phyloP scores from a whole-genome alignment of 2,888 invertebrate species.

The Aphidius colemani region DNA sequence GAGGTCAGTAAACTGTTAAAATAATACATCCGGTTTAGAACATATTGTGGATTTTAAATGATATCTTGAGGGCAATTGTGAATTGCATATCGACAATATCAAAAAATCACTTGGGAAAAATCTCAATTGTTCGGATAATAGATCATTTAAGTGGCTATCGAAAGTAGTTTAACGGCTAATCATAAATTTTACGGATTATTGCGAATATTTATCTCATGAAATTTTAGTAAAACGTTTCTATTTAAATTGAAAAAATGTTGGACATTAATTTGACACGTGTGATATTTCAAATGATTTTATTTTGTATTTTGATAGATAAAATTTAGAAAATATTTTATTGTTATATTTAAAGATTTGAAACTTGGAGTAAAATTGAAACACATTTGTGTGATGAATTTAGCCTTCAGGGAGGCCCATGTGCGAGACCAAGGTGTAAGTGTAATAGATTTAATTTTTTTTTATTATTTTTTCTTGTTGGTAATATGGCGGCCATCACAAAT shows the following conservation, averaged over 20 bases:
- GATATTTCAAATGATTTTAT: conserved; percentile 1
- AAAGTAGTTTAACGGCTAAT: conserved; percentile 52
- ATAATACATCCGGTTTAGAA: too few relatives aligned
- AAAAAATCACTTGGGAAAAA: background rate
- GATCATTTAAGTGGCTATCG: conserved; percentile 45
- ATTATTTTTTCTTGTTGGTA: conserved; percentile 33
- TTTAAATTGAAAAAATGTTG: background rate
- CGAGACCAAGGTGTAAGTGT: conserved; percentile 26
- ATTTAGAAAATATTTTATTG: too few relatives aligned
- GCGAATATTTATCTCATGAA: conserved; percentile 45
- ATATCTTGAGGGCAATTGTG: too few relatives aligned
- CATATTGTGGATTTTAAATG: too few relatives aligned
- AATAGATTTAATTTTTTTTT: conserved; percentile 39
- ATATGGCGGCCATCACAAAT: conserved; percentile 44
- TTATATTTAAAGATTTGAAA: too few relatives aligned
- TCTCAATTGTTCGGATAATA: conserved; percentile 38
- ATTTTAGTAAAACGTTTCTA: background rate
- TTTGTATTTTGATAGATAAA: background rate
- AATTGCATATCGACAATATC: background rate
- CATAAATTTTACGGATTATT: conserved; percentile 50
- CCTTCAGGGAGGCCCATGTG: conserved; percentile 11
- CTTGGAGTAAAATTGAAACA: too few relatives aligned
- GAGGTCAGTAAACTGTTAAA: too few relatives aligned
- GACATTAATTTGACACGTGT: conserved; percentile 4
- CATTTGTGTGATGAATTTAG: too few relatives aligned